Percentiles rank a stretch among this genome's conserved stretches.
phyloP scores from a whole-genome alignment of 2,888 invertebrate genomes.

The Gisinianus flammeolus region DNA sequence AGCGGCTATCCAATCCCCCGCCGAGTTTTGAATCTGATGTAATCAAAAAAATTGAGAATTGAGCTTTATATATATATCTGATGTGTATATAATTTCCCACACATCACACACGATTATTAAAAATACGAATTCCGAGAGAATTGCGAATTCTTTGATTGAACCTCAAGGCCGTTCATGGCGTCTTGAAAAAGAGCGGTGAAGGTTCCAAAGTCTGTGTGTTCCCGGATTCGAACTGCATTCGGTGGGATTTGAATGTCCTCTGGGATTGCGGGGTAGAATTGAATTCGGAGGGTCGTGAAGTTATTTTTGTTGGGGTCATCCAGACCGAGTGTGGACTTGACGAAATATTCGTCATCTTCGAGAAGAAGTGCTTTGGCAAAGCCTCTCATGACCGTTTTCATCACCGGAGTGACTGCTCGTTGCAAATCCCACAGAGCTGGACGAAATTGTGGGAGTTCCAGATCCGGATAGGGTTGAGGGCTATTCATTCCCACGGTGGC shows the following conservation, averaged over 20 bases:
- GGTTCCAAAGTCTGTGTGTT: not conserved
- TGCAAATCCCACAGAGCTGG: not conserved
- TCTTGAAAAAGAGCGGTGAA: not conserved
- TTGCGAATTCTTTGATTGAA: not conserved
- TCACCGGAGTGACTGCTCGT: not conserved
- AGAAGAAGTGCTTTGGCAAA: not conserved
- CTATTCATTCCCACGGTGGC: too few species aligned
- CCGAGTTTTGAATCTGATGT: slow-evolving; percentile 70
- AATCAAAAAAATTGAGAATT: too few species aligned
- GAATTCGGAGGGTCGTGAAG: not conserved
- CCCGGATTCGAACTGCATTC: not conserved
- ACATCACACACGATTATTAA: too few species aligned
- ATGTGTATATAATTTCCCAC: too few species aligned
- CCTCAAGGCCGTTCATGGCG: not conserved
- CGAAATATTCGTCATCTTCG: not conserved
- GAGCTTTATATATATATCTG: not conserved
- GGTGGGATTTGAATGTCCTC: not conserved
- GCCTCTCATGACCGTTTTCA: not conserved
- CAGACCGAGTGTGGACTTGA: not conserved
- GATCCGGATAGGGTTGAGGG: not conserved
- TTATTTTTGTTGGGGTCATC: not conserved
- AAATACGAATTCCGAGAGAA: too few species aligned
- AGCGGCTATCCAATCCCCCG: slow-evolving; percentile 75
- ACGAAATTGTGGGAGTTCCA: not conserved
- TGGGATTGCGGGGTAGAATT: not conserved